phyloP scores from a whole-genome alignment of 2,113 vertebrate species.

The Felis chaus region DNA sequence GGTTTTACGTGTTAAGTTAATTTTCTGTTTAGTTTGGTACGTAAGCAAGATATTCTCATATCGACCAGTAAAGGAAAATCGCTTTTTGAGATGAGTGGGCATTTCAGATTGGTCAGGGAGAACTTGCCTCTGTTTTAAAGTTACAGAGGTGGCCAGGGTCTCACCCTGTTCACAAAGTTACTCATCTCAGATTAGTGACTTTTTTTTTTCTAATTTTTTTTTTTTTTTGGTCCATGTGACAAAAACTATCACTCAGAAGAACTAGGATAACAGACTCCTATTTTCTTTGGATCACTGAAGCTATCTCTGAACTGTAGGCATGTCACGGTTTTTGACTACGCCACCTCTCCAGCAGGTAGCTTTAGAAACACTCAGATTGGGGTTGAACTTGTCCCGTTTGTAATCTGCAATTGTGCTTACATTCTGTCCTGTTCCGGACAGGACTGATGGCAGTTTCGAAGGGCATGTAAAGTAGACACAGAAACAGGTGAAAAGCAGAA shows the following conservation, averaged over 20 bases:
- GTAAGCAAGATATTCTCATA: not conserved
- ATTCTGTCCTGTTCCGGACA: not conserved
- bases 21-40: not conserved
- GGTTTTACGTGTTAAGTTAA: not conserved
- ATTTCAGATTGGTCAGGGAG: not conserved
- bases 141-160: not conserved
- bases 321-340: not conserved
- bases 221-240: too few species aligned
- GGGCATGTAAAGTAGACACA: not conserved
- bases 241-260: not conserved
- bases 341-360: not conserved
- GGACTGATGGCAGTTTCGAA: not conserved
- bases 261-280: not conserved
- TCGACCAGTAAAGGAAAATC: not conserved
- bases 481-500: not conserved
- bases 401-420: not conserved
- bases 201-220: not conserved
- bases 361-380: not conserved
- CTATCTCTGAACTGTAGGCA: not conserved
- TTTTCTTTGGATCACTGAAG: not conserved
- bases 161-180: not conserved
- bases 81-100: not conserved
- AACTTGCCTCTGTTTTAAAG: not conserved
- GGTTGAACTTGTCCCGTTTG: not conserved
- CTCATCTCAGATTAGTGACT: not conserved